These are phyloP conservation scores for Umimayanthus kanabou DNA, from an alignment of 92 coral and sea anemone species.

Conservation along the genomic window DNA sequence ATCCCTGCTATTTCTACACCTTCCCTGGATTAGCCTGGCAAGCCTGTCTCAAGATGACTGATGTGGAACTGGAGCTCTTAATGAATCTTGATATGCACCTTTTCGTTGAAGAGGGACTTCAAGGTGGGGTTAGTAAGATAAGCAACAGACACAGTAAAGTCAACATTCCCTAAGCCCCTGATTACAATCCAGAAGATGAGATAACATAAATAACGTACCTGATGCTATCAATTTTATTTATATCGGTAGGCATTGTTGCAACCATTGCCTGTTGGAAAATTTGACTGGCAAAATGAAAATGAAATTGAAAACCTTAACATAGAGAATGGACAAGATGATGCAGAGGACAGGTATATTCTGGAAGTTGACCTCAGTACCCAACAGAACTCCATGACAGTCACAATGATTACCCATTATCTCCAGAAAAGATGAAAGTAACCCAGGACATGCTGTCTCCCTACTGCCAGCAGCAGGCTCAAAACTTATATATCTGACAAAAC, in stretches of 20 bases:
- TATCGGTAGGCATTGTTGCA: not conserved
- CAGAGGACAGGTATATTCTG: not conserved
- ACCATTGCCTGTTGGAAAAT: not conserved
- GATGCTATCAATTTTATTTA: not conserved
- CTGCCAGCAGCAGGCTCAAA: too few species aligned
- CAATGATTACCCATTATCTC: too few species aligned
- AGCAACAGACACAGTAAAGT: not conserved
- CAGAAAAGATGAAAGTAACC: too few species aligned
- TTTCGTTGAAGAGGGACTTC: not conserved
- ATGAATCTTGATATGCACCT: too few species aligned
- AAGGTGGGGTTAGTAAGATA: too few species aligned
- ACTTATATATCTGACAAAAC: too few species aligned
- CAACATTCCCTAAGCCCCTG: not conserved
- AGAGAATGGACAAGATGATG: not conserved
- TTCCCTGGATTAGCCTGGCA: not conserved
- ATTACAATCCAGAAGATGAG: not conserved
- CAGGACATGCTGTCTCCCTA: too few species aligned
- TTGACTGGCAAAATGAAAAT: not conserved
- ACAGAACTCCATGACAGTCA: too few species aligned
- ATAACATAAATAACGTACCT: not conserved
- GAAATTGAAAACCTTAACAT: not conserved
- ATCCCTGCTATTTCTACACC: conserved; percentile 31
- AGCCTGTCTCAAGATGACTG: too few species aligned
- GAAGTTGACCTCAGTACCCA: not conserved
- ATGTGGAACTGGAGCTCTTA: too few species aligned